Base-by-base conservation (phyloP, 2,888 invertebrate species). In the Dendrolimus houi region DNA sequence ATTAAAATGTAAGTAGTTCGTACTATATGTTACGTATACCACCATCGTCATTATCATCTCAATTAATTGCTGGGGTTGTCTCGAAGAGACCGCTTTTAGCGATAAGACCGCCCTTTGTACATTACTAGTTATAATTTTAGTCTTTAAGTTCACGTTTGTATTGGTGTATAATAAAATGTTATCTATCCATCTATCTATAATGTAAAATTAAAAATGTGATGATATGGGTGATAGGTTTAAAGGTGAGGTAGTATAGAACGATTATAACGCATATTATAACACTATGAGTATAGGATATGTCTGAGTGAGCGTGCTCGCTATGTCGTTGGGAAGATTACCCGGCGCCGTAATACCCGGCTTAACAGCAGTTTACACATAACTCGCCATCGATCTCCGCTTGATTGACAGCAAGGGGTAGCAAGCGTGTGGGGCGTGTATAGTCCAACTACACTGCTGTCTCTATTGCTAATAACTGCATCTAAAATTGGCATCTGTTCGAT, bases 311-410 rank as follows among this genome's bases (percentile, higher is more conserved):
- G 83, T 84, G 85, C 76, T 68, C 55, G 66, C 70, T 68, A 71
- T 76, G 75, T 75, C 70, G 75, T 64, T 70, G 65, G 66, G 70
- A 79, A 82, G 86, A 81, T 84, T 83, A 83, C 69, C 71, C 67
- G 67, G 65, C 68, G 68, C 66, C 64, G 72, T 77, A 75, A 81
- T 71, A 74, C 71, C 66, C 65, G 70, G 81, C 75, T 83, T 80
- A 83, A 71, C 75, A 72, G 70, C 78, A 78, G 80, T 83, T 83
- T 79, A 81, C 78, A 76, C 72, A 72, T 77, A 75, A 77, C 77
- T 72, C 68, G 67, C 63, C 69, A 81, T 81, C 80, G 79, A 81
- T 81, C 76, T 72, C 61, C 63, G 64, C 70, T 68, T 82, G 81
- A 81, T 79, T 79, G 84, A 82, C 80, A 76, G 71, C 59, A 62